Evolutionary conservation across 2,113 vertebrate genomes (phyloP), one percentile per base, ranked within the genome.

Genomic region (Lasiurus cinereus): DNA sequence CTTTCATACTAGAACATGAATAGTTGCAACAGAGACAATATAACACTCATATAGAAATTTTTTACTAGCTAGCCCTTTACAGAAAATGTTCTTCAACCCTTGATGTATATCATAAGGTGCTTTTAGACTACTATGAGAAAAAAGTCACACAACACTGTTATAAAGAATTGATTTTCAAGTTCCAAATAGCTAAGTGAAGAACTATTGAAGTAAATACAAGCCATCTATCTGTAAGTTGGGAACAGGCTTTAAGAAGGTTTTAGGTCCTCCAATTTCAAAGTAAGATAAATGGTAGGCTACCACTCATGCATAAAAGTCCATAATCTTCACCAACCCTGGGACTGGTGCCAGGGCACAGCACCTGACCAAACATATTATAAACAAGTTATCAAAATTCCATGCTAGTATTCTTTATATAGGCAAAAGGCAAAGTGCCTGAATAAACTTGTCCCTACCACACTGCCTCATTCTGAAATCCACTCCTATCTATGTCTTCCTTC

Each of bases 141-240:
- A 3, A 94, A 83, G 69, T 54, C 8, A 64, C 13, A 70, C 56
- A 78, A 14, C 83, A 11, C 24, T 62, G 39, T 70, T 80, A 87
- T 70, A 31, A 86, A 83, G 19, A 62, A 83, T 52, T 92, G 29
- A 83, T 85, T 82, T 67, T 18, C 24, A 73, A 43, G 27, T 82
- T 95, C 39, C 50, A 83, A 93, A 92, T 56, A 46, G 12, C 27
- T 87, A 72, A 67, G 39, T 67, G 43, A 84, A 86, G 24, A 93
- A 93, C 84, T 69, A 91, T 83, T 24, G 18, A 31, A 76, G 36
- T 46, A 96, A 77, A 69, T 33, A 62, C 29, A 86, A 93, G 2
- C 16, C 39, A 88, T 90, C 48, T 83, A 88, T 90, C 48, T 83
- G 1, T 80, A 92, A 70, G 31, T 16, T 94, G 80, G 36, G n/a